Evolutionary conservation across 1,140 invertebrate genomes (phyloP).

Genomic region (Aphelenchoides avenae): DNA sequence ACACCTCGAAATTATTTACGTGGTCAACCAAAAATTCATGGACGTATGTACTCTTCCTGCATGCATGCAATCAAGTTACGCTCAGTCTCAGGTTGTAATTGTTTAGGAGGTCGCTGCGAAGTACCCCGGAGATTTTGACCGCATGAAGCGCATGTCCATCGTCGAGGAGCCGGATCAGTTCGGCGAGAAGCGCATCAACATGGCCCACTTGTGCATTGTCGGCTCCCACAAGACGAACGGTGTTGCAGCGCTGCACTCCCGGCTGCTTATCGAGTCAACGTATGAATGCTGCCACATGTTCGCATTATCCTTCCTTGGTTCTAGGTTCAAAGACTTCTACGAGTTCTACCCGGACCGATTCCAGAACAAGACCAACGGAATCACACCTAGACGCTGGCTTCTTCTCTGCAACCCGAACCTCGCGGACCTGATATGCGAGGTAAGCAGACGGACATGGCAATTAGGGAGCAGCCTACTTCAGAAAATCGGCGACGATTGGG

Average conservation of each 20-base stretch:
- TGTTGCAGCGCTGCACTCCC: slow-evolving; percentile 91
- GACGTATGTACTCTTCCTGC: too few species aligned
- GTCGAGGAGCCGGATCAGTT: slow-evolving; percentile 78
- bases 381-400: slow-evolving; percentile 91
- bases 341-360: slow-evolving; percentile 90
- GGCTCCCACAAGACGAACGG: slow-evolving; percentile 96
- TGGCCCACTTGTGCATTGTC: slow-evolving; percentile 93
- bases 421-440: slow-evolving; percentile 87
- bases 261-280: slow-evolving; percentile 82
- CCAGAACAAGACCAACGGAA: slow-evolving; percentile 98
- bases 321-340: slow-evolving; percentile 84
- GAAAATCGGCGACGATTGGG: slow-evolving; percentile 95
- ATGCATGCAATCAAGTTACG: not conserved
- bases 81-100: too few species aligned
- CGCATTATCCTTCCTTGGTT: slow-evolving; percentile 47
- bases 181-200: slow-evolving; percentile 91
- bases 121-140: slow-evolving; percentile 79
- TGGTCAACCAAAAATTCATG: slow-evolving; percentile 83
- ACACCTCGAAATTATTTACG: slow-evolving; percentile 94
- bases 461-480: not conserved
- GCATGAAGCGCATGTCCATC: slow-evolving; percentile 84
- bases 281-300: too few species aligned
- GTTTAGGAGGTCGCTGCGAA: slow-evolving; percentile 67
- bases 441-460: too few species aligned
- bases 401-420: slow-evolving; percentile 88